Evolutionary conservation across 2,113 vertebrate genomes (phyloP).

Genomic region (Fulica atra): DNA sequence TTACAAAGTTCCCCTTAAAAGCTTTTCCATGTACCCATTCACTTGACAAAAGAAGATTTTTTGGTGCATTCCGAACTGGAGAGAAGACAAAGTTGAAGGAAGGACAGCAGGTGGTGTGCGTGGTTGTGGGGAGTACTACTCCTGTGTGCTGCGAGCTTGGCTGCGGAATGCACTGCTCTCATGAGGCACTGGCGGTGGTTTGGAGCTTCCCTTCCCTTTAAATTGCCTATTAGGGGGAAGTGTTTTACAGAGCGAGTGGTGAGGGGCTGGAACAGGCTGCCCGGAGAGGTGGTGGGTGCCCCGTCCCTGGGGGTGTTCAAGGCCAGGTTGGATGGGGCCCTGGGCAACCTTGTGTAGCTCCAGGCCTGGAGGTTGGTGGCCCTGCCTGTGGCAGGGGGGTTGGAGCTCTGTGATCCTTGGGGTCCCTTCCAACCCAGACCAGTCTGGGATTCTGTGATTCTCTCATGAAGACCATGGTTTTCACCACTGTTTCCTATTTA

Average conservation of each 20-base stretch:
- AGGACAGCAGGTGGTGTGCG: background rate
- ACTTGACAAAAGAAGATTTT: background rate
- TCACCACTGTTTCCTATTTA: background rate
- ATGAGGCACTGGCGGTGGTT: background rate
- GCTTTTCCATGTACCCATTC: background rate
- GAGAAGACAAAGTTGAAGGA: background rate
- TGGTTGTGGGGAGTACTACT: background rate
- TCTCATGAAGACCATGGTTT: background rate
- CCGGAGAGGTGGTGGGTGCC: too few species aligned
- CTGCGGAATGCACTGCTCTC: background rate
- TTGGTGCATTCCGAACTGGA: background rate
- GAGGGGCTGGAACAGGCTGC: too few species aligned
- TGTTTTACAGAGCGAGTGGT: too few species aligned
- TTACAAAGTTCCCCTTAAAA: background rate
- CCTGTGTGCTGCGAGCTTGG: rapidly evolving
- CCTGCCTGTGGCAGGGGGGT: too few species aligned
- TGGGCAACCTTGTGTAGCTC: too few species aligned
- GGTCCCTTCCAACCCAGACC: too few species aligned
- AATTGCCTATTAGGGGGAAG: too few species aligned
- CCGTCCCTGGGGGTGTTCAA: too few species aligned
- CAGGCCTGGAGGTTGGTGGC: too few species aligned
- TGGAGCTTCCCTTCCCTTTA: background rate
- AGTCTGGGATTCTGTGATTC: too few species aligned
- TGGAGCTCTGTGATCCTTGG: too few species aligned
- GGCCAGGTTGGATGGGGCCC: too few species aligned